Base-by-base conservation (phyloP, 1,140 invertebrate genomes). In the Drusus annulatus region DNA sequence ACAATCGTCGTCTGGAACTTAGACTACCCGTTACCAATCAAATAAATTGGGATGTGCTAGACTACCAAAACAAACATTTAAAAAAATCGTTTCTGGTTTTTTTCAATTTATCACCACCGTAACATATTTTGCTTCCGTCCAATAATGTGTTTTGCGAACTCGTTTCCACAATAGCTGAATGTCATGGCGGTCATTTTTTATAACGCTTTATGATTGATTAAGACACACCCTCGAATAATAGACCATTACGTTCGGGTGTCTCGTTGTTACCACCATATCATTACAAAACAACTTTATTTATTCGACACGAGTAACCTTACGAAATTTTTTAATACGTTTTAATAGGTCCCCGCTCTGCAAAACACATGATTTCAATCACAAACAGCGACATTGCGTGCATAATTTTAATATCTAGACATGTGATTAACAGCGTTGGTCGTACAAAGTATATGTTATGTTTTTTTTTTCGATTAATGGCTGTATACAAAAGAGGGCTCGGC, bases 241-340 rank as follows among this genome's bases (percentile, higher is more conserved):
- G 54, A 56, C 54, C 54, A 17, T 7, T 56, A 10, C 54, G 54
- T 56, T 19, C 7, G n/a, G 36, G 36, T 45, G 36, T 45, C 36
- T 45, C 10, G 36, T 45, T 19, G n/a, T 56, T 19, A 19, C n/a
- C 54, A 17, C 21, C 54, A 21, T 56, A 17, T 56, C 16, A n/a
- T 56, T 56, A 45, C 36, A 13, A 13, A 45, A 45, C 36, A 45
- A 45, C 10, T 45, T 56, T 17, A 56, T 56, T 56, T 19, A 56
- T 56, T 56, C 54, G 54, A 56, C 21, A 7, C 54, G 54, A 56
- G 21, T 56, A 56, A 56, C 54, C 54, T 56, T 56, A 45, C 36
- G 54, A 21, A 17, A 10, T 19, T 56, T 56, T 56, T 56, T 56
- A 19, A 56, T 56, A 21, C 54, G 7, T 21, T 45, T 45, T 45